phyloP scores from a whole-genome alignment of 2,888 invertebrate species.

The Liopterus haemorrhoidalis region DNA sequence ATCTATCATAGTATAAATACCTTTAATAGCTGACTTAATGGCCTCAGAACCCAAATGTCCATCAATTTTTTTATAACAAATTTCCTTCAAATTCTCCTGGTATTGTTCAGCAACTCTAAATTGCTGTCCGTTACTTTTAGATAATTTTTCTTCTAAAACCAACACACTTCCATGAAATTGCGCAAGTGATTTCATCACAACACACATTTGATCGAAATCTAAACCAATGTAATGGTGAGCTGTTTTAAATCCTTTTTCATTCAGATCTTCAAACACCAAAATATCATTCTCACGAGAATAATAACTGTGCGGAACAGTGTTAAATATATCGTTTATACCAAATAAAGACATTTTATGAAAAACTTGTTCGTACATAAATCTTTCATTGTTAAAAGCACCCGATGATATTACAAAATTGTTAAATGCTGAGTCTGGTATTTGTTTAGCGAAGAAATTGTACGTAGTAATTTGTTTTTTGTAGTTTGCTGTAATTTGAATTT shows the following conservation, averaged over 20 bases:
- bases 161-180: constrained; percentile 38
- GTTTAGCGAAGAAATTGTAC: constrained; percentile 55
- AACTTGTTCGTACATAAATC: constrained; percentile 45
- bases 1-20: constrained; percentile 35
- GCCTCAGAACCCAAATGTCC: constrained; percentile 37
- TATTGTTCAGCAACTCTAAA: constrained; percentile 32
- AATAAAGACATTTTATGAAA: constrained; percentile 42
- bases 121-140: constrained; percentile 21
- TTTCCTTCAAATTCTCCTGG: constrained; percentile 40
- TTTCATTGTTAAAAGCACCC: constrained; percentile 50
- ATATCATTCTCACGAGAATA: constrained; percentile 35
- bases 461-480: no score
- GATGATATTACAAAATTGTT: constrained; percentile 47
- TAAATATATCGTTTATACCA: constrained; percentile 31
- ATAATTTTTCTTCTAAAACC: constrained; percentile 39
- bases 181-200: constrained; percentile 33
- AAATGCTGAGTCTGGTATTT: constrained; percentile 50
- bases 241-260: constrained; percentile 33
- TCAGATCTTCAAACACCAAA: constrained; percentile 43
- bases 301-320: constrained; percentile 41
- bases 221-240: constrained; percentile 28
- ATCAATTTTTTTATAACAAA: constrained; percentile 40
- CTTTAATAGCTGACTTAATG: constrained; percentile 39
- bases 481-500: constrained; percentile 20
- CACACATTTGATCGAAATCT: constrained; percentile 29